phyloP scores from a whole-genome alignment of 2,888 invertebrate species.

The Rhingia campestris region DNA sequence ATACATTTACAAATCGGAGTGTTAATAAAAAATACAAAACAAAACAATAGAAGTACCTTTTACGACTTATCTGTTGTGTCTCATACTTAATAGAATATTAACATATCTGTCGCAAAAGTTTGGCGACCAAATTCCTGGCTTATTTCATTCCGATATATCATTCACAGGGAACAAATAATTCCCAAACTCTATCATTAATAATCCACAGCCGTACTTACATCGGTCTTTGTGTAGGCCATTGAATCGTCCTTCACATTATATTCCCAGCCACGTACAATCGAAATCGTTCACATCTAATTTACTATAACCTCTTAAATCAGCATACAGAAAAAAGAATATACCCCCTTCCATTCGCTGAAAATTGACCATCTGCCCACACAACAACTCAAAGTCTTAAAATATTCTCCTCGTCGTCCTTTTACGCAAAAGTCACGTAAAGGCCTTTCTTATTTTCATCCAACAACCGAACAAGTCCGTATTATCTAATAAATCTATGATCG shows the following conservation, averaged over 20 bases:
- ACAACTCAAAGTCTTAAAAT: slow-evolving; percentile 18
- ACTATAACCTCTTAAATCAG: slow-evolving; percentile 17
- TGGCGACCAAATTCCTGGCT: too few species aligned
- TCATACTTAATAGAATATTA: too few species aligned
- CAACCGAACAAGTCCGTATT: slow-evolving; percentile 31
- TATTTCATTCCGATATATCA: too few species aligned
- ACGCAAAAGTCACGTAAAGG: slow-evolving; percentile 45
- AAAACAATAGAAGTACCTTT: too few species aligned
- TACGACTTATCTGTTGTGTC: too few species aligned
- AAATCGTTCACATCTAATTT: slow-evolving; percentile 9
- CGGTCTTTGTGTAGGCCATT: not conserved
- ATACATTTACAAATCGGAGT: too few species aligned
- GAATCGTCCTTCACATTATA: not conserved
- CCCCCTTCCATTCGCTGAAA: not conserved
- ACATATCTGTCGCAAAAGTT: too few species aligned
- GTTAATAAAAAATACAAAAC: too few species aligned
- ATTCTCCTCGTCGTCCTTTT: slow-evolving; percentile 2
- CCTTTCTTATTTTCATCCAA: slow-evolving; percentile 17
- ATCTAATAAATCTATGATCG: slow-evolving; percentile 50
- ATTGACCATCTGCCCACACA: slow-evolving; percentile 15
- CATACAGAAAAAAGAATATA: not conserved
- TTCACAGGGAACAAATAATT: not conserved
- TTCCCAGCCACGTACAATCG: not conserved
- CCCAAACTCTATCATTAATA: not conserved
- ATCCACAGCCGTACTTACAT: not conserved